phyloP scores from a whole-genome alignment of 2,888 invertebrate genomes.

The Cataglyphis cursor region DNA sequence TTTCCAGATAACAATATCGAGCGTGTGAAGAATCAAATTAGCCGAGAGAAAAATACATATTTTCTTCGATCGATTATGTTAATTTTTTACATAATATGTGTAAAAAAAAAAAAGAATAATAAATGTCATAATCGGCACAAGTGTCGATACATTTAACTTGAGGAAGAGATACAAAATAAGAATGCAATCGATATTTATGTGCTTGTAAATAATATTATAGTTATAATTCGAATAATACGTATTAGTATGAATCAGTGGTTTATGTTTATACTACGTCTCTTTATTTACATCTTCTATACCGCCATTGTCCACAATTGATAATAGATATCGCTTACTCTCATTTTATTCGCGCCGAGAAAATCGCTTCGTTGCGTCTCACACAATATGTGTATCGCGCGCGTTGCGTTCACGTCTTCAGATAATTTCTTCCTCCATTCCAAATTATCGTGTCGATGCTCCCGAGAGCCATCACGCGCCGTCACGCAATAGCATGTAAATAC shows the following conservation, averaged over 20 bases:
- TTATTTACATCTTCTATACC: neutral
- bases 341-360: conserved; percentile 2
- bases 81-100: neutral
- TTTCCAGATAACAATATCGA: conserved; percentile 25
- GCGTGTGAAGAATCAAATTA: conserved; percentile 27
- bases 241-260: neutral
- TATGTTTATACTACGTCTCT: neutral
- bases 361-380: conserved; percentile 33
- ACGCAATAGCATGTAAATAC: conserved; percentile 57
- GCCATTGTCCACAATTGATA: neutral
- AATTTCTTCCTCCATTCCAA: conserved; percentile 58
- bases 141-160: neutral
- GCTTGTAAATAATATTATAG: neutral
- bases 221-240: neutral
- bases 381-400: conserved; percentile 31
- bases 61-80: neutral
- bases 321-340: neutral
- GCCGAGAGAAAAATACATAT: conserved; percentile 6
- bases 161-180: neutral
- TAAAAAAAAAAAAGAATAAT: neutral
- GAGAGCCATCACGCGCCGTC: conserved; percentile 50
- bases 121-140: neutral
- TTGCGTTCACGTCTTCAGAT: conserved; percentile 34
- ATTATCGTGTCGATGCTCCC: conserved; percentile 57
- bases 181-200: neutral